These are phyloP conservation scores for Elephantulus edwardii DNA, from an alignment of 2,113 vertebrate species.

Conservation along the genomic window DNA sequence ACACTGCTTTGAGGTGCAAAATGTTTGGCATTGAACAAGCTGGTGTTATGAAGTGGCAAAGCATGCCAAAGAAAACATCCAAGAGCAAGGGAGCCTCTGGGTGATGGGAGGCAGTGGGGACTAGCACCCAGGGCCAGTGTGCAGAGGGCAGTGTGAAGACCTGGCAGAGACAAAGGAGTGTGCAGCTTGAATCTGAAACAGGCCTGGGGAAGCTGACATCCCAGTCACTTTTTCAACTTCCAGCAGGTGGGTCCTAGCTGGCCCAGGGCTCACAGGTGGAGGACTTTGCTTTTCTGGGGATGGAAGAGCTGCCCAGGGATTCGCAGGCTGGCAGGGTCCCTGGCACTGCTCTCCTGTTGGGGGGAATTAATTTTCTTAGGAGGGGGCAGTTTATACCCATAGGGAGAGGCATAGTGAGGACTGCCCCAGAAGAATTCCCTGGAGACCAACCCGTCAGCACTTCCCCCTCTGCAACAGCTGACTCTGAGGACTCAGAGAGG, in stretches of 20 bases:
- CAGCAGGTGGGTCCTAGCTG: background rate
- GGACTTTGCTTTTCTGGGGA: background rate
- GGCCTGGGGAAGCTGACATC: background rate
- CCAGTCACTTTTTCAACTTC: background rate
- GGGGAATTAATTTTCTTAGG: background rate
- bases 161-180: background rate
- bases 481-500: background rate
- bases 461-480: too few species aligned
- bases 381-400: background rate
- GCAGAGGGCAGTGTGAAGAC: background rate
- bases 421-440: background rate
- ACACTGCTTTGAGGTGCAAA: background rate
- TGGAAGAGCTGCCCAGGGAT: background rate
- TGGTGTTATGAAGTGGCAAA: background rate
- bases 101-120: background rate
- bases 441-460: background rate
- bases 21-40: background rate
- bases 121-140: background rate
- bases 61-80: background rate
- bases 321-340: too few species aligned
- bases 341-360: background rate
- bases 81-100: accelerated
- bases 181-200: background rate
- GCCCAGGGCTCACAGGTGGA: background rate
- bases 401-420: background rate